Evolutionary conservation across 2,888 invertebrate species (phyloP).

Genomic region (Pandemis corylana): DNA sequence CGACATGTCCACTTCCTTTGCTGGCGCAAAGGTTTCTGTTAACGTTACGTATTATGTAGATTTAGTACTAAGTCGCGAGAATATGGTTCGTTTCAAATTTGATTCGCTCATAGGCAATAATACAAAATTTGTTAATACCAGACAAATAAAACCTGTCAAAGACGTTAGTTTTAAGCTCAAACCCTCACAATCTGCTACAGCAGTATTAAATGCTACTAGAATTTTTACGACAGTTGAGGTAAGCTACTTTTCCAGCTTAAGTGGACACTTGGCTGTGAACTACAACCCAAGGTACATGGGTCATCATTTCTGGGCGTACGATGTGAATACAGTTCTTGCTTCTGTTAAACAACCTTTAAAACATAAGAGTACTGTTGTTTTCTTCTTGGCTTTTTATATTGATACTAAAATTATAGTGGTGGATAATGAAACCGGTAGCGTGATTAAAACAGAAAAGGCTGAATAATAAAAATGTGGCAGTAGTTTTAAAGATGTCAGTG

Average conservation of each 20-base stretch:
- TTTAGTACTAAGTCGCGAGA: background rate
- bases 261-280: conserved; percentile 47
- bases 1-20: background rate
- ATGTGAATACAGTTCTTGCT: conserved; percentile 39
- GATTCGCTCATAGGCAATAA: background rate
- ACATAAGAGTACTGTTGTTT: conserved; percentile 40
- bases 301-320: conserved; percentile 50
- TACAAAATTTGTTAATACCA: background rate
- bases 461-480: background rate
- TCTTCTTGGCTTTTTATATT: conserved; percentile 44
- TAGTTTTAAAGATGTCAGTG: background rate
- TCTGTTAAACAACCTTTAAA: conserved; percentile 18
- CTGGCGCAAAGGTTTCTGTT: background rate
- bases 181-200: conserved; percentile 2
- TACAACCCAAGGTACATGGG: conserved; percentile 38
- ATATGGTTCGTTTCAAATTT: conserved; percentile 8
- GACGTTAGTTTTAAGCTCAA: conserved; percentile 11
- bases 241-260: conserved; percentile 38
- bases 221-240: conserved; percentile 38
- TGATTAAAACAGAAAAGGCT: conserved; percentile 24
- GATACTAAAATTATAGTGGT: conserved; percentile 39
- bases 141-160: background rate
- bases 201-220: conserved; percentile 2
- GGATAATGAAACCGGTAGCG: background rate
- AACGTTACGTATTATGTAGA: conserved; percentile 6